Evolutionary conservation across 35 echinoderm and acorn worm species (phyloP).

Genomic region (Strongylocentrotus purpuratus): DNA sequence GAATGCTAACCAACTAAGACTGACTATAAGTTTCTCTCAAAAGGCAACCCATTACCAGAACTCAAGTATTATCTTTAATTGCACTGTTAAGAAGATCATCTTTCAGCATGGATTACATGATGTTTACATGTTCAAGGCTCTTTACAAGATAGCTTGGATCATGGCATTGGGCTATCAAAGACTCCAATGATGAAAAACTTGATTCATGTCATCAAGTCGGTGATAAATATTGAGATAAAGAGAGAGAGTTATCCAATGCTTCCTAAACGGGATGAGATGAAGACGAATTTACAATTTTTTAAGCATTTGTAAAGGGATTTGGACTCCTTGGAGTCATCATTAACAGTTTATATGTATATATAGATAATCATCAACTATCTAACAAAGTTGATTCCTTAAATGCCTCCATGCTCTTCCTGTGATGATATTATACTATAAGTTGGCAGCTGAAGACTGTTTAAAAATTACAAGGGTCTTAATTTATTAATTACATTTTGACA

Average conservation of each 20-base stretch:
- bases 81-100: neutral
- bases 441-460: no score
- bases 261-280: neutral
- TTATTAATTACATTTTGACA: no score
- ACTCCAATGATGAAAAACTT: neutral
- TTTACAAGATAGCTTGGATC: neutral
- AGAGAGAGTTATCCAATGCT: neutral
- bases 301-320: neutral
- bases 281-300: neutral
- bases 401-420: neutral
- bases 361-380: neutral
- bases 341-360: neutral
- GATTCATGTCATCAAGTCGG: neutral
- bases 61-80: neutral
- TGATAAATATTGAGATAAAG: slow-evolving; percentile 6
- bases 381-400: neutral
- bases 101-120: neutral
- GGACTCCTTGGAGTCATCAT: neutral
- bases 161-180: neutral
- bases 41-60: neutral
- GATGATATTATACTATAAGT: neutral
- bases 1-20: no score
- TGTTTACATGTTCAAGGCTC: neutral
- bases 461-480: neutral
- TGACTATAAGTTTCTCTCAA: no score